A percentile compares a stretch with the other conserved stretches of the same genome.
Conservation (phyloP, 2,797 vertebrate genomes). For the Enteromius trimaculatus region DNA sequence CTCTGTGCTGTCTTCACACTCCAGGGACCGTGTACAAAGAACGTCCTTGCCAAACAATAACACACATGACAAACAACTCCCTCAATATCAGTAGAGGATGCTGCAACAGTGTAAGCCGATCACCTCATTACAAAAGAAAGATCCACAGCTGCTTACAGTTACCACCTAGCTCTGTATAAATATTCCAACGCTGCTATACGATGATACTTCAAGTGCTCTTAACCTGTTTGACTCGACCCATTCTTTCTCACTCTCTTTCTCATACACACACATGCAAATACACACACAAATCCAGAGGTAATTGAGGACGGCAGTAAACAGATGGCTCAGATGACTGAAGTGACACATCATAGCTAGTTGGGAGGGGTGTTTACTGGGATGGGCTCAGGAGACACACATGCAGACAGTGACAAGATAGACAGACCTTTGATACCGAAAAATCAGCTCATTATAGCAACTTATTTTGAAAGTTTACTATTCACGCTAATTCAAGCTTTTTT, state of each 20-base stretch:
- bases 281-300: constrained; percentile 35
- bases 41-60: constrained; percentile 31
- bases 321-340: constrained; percentile 48
- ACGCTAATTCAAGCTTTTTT: background rate
- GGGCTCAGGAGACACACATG: constrained; percentile 7
- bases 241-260: constrained; percentile 22
- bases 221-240: constrained; percentile 23
- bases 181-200: constrained; percentile 32
- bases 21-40: constrained; percentile 49
- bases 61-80: constrained; percentile 23
- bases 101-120: constrained; percentile 35
- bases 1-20: constrained; percentile 41
- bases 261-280: constrained; percentile 21
- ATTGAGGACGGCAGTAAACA: constrained; percentile 43
- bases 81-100: constrained; percentile 22
- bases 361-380: constrained; percentile 28
- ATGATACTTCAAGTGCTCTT: constrained; percentile 37
- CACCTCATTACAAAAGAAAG: constrained; percentile 37
- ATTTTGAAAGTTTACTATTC: constrained; percentile 5
- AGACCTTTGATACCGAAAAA: constrained; percentile 7
- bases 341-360: constrained; percentile 32
- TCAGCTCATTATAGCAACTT: background rate
- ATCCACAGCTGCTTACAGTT: constrained; percentile 27
- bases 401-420: constrained; percentile 17
- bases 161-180: constrained; percentile 13